These are phyloP conservation scores for Drosophila borealis DNA, from an alignment of 2,888 invertebrate species.

Conservation along the genomic window DNA sequence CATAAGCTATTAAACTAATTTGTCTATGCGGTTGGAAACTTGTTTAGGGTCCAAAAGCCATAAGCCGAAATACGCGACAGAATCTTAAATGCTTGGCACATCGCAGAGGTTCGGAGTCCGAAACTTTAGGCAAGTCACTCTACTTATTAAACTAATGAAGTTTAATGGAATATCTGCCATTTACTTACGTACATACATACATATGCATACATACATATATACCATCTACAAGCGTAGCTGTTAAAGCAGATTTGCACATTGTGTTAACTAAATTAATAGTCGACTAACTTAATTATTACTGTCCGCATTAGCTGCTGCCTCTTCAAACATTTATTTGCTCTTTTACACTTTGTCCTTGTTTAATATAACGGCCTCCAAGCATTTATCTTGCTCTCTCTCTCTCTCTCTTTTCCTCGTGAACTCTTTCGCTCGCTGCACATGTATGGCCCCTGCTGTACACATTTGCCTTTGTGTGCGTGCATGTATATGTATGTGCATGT, in stretches of 20 bases:
- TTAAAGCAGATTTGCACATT: too few species aligned
- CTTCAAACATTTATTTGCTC: too few species aligned
- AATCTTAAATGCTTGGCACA: constrained; percentile 30
- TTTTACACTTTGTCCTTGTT: background rate
- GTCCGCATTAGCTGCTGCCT: too few species aligned
- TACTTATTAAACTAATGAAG: constrained; percentile 6
- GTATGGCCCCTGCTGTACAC: too few species aligned
- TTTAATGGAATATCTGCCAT: background rate
- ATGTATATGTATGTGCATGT: background rate
- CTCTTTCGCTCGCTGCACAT: background rate
- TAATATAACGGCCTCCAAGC: background rate
- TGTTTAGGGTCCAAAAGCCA: constrained; percentile 47
- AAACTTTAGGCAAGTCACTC: constrained; percentile 40
- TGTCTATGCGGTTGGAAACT: constrained; percentile 37
- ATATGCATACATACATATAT: too few species aligned
- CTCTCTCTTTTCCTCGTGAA: background rate
- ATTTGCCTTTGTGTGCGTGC: background rate
- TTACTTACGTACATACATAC: background rate
- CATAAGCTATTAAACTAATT: constrained; percentile 51
- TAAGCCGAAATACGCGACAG: constrained; percentile 22
- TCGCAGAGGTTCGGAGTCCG: constrained; percentile 19
- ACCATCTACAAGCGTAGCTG: too few species aligned
- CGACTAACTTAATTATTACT: too few species aligned
- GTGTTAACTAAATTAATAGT: too few species aligned
- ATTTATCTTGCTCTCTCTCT: too few species aligned